Base-by-base conservation (phyloP, 2,113 vertebrate genomes). In the Sisor rabdophorus region DNA sequence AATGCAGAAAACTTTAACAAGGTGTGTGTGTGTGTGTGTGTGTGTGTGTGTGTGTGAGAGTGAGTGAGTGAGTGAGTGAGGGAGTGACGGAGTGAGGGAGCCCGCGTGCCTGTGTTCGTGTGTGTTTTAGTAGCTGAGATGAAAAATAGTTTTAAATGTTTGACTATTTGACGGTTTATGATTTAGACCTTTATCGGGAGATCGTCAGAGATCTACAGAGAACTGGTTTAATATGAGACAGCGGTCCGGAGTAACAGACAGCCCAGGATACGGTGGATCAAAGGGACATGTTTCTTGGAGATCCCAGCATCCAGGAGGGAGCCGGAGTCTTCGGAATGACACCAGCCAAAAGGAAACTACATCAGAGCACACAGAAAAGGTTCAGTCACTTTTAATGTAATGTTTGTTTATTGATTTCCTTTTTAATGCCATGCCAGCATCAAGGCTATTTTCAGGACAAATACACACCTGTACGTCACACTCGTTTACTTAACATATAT, bases 121-220 rank as follows among this genome's bases (percentile, higher is more conserved):
- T 44, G 40, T 28, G 12, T 20, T 13, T 63, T 7, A 54, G 20
- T 16, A 22, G 3, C 2, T 32, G 68, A 2, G 1, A n/a, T 15
- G 11, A 15, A 22, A 20, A 1, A 55, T 15, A 5, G 40, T 40
- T 72, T 59, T 9, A 26, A 19, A 26, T 28, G 0, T 22, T 20
- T 52, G 1, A 50, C 16, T 24, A n/a, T 60, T 28, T 72, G 28
- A 36, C 11, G 24, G 53, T 74, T 59, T 60, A n/a, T 22, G 13
- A 83, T 67, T 58, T 64, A 84, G n/a, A 71, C 17, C 69, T 79
- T 24, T 61, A 30, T 68, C 60, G 28, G 90, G 88, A 80, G 85
- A 61, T 17, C 32, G 9, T 11, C 68, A 68, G 15, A 73, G 58
- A 68, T 64, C 67, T 36, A 24, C 30, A 1, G 77, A 77, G 16